These are phyloP conservation scores for Caenorhabditis briggsae DNA, from an alignment of 1,140 invertebrate genomes.

Conservation along the genomic window DNA sequence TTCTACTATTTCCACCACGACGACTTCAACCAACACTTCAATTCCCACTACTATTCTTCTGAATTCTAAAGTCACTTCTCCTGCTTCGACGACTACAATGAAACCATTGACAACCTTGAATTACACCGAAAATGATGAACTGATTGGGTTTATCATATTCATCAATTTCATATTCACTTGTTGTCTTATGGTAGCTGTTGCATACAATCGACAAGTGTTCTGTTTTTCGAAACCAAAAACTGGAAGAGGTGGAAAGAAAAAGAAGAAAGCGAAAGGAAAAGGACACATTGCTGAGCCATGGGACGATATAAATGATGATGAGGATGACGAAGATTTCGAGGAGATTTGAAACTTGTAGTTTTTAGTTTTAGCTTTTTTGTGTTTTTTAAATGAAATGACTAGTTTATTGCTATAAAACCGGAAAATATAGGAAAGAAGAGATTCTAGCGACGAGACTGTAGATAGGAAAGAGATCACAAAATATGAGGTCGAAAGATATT, in stretches of 20 bases:
- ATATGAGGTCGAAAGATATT: neutral
- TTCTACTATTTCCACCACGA: too few species aligned
- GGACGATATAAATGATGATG: neutral
- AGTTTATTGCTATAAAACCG: neutral
- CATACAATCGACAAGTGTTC: neutral
- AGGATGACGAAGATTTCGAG: neutral
- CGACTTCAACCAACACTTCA: too few species aligned
- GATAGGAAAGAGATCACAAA: conserved; percentile 27
- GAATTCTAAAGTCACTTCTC: neutral
- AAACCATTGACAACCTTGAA: neutral
- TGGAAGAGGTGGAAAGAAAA: neutral
- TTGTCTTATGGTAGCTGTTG: neutral
- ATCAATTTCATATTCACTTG: neutral
- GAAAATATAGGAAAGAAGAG: neutral
- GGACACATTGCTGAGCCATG: neutral
- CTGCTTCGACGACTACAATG: neutral
- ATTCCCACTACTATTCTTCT: too few species aligned
- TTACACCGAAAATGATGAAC: neutral
- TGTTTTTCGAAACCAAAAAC: neutral
- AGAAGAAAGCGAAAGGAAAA: neutral
- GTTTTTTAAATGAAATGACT: neutral
- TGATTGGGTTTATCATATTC: neutral
- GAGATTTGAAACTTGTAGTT: neutral
- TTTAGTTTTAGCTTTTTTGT: neutral
- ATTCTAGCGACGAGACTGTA: neutral